These are phyloP conservation scores for Myzus persicae DNA, from an alignment of 1,140 invertebrate species.

Conservation along the genomic window DNA sequence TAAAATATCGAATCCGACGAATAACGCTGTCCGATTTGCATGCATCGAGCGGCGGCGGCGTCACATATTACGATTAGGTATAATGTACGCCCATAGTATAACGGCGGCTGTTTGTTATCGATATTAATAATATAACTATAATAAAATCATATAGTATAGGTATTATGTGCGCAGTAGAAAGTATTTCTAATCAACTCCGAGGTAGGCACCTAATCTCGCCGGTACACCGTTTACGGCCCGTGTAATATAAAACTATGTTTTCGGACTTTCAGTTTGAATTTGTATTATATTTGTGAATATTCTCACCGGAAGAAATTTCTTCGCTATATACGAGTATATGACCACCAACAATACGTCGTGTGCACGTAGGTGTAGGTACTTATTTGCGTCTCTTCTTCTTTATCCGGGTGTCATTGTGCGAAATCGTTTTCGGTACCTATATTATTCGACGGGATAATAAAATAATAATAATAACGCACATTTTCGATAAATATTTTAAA, in stretches of 20 bases:
- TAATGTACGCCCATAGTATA: neutral
- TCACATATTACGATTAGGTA: neutral
- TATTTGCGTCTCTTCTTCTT: neutral
- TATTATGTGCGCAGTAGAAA: neutral
- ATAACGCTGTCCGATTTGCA: slow-evolving; percentile 14
- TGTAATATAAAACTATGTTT: neutral
- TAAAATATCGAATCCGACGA: neutral
- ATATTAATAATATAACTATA: neutral
- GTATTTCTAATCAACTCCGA: slow-evolving; percentile 10
- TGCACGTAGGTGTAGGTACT: neutral
- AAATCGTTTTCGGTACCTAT: neutral
- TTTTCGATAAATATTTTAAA: neutral
- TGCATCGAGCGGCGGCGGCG: neutral
- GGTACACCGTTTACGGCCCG: neutral
- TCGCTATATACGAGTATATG: neutral
- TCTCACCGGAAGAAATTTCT: slow-evolving; percentile 17
- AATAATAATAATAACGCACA: neutral
- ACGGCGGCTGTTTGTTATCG: neutral
- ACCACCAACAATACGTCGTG: no score
- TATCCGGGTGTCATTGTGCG: neutral
- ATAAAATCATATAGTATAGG: neutral
- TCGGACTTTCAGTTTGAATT: neutral
- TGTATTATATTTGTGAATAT: neutral
- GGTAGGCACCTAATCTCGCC: neutral
- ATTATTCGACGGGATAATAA: neutral